Base-by-base conservation (phyloP, 2,113 vertebrate genomes). In the Gnathonemus echidnorhynchus region DNA sequence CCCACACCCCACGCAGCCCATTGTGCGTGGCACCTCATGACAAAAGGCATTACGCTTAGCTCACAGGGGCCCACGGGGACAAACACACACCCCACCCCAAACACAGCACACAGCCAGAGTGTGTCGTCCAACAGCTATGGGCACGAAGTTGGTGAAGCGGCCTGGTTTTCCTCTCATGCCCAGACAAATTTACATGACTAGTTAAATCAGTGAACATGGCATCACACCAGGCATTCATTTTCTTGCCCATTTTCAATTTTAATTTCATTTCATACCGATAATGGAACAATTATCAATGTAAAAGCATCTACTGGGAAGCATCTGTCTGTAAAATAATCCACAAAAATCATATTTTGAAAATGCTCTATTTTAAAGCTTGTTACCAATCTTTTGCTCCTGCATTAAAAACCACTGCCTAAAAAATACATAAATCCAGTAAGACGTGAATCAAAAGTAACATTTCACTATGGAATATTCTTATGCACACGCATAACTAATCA, bases 41-140 rank as follows among this genome's bases (percentile, higher is more conserved):
- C 66, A 88, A 89, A 92, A 93, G 90, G 91, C 31, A 93, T 93
- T 92, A 91, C 42, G 92, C 90, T 93, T 88, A 94, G 91, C 85
- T 92, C 89, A 74, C 86, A 74, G 85, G 50, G 87, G 70, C 89
- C 89, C 48, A 90, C 66, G 27, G 89, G 49, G 89, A 90, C 53
- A 58, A 87, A 56, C 66, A 88, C 66, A 90, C 39, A 42, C 49
- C 70, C 86, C 17, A 27, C 62, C 45, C 53, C n/a, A 74, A 48
- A 89, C 88, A 2, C 50, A 1, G 50, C 84, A 66, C 80, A 87
- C 84, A 56, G 31, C 42, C 35, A 62, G 56, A 31, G 39, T 70
- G 48, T 53, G 45, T 56, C 1, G 17, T 80, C 27, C 39, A 80
- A 70, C 70, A 80, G 21, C 86, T n/a, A 56, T 7, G 45, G 86